Base-by-base conservation (phyloP, 2,113 vertebrate genomes). In the Cavia aperea region DNA sequence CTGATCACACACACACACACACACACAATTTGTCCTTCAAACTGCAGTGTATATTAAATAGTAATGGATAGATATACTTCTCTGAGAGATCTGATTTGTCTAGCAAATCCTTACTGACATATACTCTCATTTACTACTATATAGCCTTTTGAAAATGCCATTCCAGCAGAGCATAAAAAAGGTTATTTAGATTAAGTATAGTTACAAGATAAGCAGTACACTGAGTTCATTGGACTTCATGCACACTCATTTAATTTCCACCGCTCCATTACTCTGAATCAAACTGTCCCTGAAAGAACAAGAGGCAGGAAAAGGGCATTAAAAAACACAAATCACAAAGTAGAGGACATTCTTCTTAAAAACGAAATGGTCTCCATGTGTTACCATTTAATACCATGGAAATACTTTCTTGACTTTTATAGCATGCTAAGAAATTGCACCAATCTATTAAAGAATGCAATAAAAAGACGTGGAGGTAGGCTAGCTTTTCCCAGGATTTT, bases 131-230 rank as follows among this genome's bases (percentile, higher is more conserved):
- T 98, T 97, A 97, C 95, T 96, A 92, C 95, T 94, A 97, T 96
- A 97, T 96, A 98, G 97, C 97, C 97, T 98, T 98, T 98, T 98
- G 97, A 97, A 98, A 98, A 98, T 98, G 97, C 96, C 97, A 97
- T 98, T 98, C 96, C 97, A 97, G 91, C 96, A 97, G 97, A 98
- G 97, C 97, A 98, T 98, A 97, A 97, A 98, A 97, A 97, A 97
- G 97, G 98, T 98, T 98, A 98, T 98, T 98, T 98, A 98, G 97
- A 98, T 98, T 98, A 98, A 98, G 96, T 96, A 95, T 96, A 97
- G 97, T 97, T 97, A 97, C 97, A 97, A 97, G 97, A 98, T 98
- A 97, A 97, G 97, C 96, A 96, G 96, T 97, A 97, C 94, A 97
- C 96, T 96, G 97, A 98, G 96, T 97, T 98, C 97, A 97, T 97